Evolutionary conservation across 2,113 vertebrate genomes (phyloP).

Genomic region (Zapus hudsonius): DNA sequence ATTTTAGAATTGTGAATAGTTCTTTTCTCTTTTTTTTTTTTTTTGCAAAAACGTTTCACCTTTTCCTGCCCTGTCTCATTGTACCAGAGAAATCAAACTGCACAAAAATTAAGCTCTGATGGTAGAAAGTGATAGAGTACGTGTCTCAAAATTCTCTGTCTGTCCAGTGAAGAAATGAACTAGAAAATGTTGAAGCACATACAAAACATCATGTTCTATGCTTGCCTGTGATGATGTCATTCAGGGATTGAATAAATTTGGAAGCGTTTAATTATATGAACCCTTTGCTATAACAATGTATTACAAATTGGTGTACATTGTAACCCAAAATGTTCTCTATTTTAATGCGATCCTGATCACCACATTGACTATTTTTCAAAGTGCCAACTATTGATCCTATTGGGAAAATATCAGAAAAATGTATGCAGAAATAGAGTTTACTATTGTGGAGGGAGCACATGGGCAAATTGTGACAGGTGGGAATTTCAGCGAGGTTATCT

Average conservation of each 20-base stretch:
- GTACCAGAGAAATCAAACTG: slow-evolving; percentile 45
- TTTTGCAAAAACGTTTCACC: background rate
- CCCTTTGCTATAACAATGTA: background rate
- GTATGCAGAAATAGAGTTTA: slow-evolving; percentile 14
- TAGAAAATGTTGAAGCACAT: background rate
- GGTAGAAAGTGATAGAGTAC: background rate
- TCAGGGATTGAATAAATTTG: background rate
- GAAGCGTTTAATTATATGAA: background rate
- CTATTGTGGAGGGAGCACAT: slow-evolving; percentile 8
- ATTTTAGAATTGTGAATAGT: background rate
- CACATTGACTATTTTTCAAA: background rate
- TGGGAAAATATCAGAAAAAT: slow-evolving; percentile 35
- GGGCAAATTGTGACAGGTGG: slow-evolving; percentile 39
- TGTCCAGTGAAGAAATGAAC: background rate
- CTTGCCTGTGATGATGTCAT: background rate
- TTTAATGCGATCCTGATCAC: background rate
- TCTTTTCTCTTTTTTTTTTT: background rate
- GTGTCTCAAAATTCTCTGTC: slow-evolving; percentile 3
- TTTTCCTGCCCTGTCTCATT: background rate
- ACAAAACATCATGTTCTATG: background rate
- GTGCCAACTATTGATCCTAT: background rate
- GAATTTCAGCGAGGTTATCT: slow-evolving; percentile 33
- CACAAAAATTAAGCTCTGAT: slow-evolving; percentile 53
- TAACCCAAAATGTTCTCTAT: background rate
- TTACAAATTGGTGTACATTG: background rate